Evolutionary conservation across 2,797 vertebrate genomes (phyloP).

Genomic region (Gymnodraco acuticeps): DNA sequence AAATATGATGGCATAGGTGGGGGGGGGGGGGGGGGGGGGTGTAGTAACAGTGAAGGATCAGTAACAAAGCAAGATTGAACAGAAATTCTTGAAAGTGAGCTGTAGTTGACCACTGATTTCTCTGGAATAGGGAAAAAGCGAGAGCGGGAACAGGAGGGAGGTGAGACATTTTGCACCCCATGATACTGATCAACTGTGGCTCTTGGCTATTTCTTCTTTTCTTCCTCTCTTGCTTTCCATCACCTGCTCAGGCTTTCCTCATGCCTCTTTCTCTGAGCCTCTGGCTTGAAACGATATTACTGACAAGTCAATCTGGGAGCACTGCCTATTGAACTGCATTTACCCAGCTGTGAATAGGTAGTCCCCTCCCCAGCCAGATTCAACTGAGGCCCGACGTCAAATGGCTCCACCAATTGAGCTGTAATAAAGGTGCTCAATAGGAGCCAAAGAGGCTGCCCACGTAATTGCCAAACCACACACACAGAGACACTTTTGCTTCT

Average conservation of each 20-base stretch:
- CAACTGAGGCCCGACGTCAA: slow-evolving; percentile 68
- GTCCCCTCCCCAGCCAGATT: slow-evolving; percentile 62
- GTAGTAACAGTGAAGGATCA: background rate
- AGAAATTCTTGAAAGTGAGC: slow-evolving; percentile 44
- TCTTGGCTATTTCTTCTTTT: slow-evolving; percentile 42
- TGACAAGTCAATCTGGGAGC: slow-evolving; percentile 72
- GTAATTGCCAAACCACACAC: slow-evolving; percentile 37
- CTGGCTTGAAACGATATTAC: slow-evolving; percentile 66
- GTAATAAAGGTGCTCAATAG: slow-evolving; percentile 61
- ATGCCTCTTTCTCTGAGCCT: slow-evolving; percentile 30
- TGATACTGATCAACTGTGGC: slow-evolving; percentile 58
- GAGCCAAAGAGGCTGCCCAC: slow-evolving; percentile 56
- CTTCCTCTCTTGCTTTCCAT: slow-evolving; percentile 31
- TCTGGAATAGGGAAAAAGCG: slow-evolving; percentile 39
- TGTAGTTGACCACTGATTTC: slow-evolving; percentile 26
- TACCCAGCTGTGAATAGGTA: slow-evolving; percentile 70
- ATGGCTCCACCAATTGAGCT: slow-evolving; percentile 71
- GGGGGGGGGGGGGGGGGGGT: background rate
- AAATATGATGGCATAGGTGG: slow-evolving; percentile 22
- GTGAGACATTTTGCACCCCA: slow-evolving; percentile 53
- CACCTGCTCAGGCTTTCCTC: slow-evolving; percentile 54
- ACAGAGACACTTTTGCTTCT: slow-evolving; percentile 40
- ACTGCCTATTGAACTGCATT: slow-evolving; percentile 72
- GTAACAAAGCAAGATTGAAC: slow-evolving; percentile 24
- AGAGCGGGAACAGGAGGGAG: slow-evolving; percentile 25